phyloP scores from a whole-genome alignment of 2,888 invertebrate genomes.

The Napeogenes inachia region DNA sequence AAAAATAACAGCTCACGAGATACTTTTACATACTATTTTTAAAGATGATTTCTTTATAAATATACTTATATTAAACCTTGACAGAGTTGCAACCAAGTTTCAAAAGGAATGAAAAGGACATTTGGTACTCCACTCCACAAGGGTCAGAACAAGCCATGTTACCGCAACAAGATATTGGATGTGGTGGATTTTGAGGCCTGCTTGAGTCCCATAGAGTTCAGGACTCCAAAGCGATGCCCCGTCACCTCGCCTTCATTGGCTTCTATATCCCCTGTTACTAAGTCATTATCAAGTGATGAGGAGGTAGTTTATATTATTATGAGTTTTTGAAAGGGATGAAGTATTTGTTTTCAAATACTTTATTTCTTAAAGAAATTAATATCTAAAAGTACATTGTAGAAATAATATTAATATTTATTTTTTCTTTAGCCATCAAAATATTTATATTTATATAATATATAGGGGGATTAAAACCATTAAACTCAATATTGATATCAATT shows the following conservation, averaged over 20 bases:
- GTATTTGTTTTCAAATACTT: too few species aligned
- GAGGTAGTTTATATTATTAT: slow-evolving; percentile 42
- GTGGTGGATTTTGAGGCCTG: slow-evolving; percentile 63
- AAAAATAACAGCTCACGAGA: too few species aligned
- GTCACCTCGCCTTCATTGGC: slow-evolving; percentile 54
- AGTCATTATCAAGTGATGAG: slow-evolving; percentile 60
- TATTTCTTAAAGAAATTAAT: too few species aligned
- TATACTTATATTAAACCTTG: background rate
- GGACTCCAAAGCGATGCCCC: slow-evolving; percentile 50
- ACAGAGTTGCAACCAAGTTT: slow-evolving; percentile 52
- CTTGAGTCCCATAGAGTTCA: slow-evolving; percentile 63
- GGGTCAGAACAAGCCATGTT: slow-evolving; percentile 45
- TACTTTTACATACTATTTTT: too few species aligned
- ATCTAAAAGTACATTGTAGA: too few species aligned
- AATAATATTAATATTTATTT: too few species aligned
- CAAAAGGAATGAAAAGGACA: slow-evolving; percentile 66
- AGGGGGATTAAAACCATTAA: too few species aligned
- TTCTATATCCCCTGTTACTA: slow-evolving; percentile 62
- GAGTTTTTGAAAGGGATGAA: too few species aligned
- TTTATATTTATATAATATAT: too few species aligned
- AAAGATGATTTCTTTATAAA: too few species aligned
- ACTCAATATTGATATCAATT: too few species aligned
- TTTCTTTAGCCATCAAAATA: too few species aligned
- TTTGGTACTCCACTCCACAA: slow-evolving; percentile 63
- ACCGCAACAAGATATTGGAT: slow-evolving; percentile 63